Percentiles rank a stretch among this genome's conserved stretches.
Evolutionary conservation across 2,888 invertebrate genomes (phyloP).

Genomic region (Ligdia adustata): DNA sequence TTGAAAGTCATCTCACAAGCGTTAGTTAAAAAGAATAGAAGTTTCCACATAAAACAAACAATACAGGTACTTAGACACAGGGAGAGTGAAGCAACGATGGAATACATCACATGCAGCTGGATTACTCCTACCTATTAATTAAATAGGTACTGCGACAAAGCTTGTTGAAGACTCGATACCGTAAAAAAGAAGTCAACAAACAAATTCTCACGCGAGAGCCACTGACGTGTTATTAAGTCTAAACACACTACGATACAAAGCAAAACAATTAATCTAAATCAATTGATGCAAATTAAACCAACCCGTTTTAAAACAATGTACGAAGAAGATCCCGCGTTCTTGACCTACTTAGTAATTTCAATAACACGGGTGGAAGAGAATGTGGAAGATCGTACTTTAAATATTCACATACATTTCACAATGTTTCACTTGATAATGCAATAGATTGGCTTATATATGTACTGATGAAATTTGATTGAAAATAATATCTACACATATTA

Average conservation of each 20-base stretch:
- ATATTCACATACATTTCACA: conserved; percentile 25
- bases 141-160: conserved; percentile 48
- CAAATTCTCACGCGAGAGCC: conserved; percentile 40
- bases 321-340: conserved; percentile 40
- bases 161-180: conserved; percentile 36
- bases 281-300: conserved; percentile 14
- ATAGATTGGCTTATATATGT: conserved; percentile 28
- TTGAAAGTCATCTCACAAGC: conserved; percentile 42
- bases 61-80: conserved; percentile 46
- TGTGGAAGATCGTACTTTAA: conserved; percentile 29
- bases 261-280: conserved; percentile 38
- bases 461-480: conserved; percentile 20
- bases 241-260: conserved; percentile 31
- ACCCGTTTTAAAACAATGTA: conserved; percentile 27
- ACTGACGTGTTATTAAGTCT: conserved; percentile 29
- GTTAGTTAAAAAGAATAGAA: conserved; percentile 51
- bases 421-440: conserved; percentile 21
- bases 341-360: conserved; percentile 38
- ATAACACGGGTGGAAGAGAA: conserved; percentile 31
- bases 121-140: conserved; percentile 54
- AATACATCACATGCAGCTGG: conserved; percentile 44
- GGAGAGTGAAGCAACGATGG: conserved; percentile 55
- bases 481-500: too few relatives aligned
- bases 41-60: conserved; percentile 59
- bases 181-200: conserved; percentile 34